Conservation (phyloP, 2,113 vertebrate genomes). For the Semnornis frantzii region DNA sequence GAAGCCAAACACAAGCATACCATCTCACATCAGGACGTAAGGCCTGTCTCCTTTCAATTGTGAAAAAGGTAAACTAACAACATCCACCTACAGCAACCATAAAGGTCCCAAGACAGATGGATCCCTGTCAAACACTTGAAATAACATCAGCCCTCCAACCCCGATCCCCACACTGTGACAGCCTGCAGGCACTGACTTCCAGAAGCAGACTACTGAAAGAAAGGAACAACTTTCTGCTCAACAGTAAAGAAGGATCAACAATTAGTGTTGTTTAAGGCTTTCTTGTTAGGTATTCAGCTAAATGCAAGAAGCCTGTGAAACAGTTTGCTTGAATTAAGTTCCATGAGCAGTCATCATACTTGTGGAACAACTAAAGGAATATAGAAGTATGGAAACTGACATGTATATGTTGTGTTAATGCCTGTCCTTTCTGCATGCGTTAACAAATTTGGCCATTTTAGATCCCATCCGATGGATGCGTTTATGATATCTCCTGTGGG, state of each 20-base stretch:
- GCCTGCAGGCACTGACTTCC: not conserved
- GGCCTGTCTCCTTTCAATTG: not conserved
- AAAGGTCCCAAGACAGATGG: not conserved
- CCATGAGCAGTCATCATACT: not conserved
- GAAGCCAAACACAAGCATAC: not conserved
- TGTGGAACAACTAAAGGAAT: not conserved
- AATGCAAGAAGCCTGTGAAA: not conserved
- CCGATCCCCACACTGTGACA: too few relatives aligned
- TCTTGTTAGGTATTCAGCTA: not conserved
- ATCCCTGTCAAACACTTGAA: not conserved
- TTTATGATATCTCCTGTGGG: not conserved
- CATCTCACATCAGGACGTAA: not conserved
- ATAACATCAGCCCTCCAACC: not conserved
- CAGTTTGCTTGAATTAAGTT: not conserved
- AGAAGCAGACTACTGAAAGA: not conserved
- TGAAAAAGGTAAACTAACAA: not conserved
- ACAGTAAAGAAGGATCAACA: not conserved
- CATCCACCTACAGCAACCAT: not conserved
- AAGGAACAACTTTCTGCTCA: not conserved
- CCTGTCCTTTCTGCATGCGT: not conserved
- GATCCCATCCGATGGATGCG: not conserved
- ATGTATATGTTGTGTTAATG: not conserved
- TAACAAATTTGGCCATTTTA: not conserved
- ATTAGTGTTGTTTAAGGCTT: not conserved
- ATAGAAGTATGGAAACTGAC: not conserved